Evolutionary conservation across 2,113 vertebrate species (phyloP).

Genomic region (Eurystomus gularis): DNA sequence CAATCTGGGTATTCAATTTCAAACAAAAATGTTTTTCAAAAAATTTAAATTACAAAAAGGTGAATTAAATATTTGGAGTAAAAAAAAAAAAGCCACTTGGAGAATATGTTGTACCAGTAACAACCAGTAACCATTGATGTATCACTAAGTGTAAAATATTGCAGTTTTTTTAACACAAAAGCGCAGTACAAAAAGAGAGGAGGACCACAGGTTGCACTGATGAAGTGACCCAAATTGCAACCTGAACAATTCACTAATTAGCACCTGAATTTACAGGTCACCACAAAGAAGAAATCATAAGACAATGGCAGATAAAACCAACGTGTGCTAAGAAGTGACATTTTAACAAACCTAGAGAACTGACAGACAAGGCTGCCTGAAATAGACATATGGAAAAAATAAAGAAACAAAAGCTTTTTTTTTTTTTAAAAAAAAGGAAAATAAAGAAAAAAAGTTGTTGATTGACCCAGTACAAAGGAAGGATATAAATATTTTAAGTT

Average conservation of each 20-base stretch:
- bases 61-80: neutral
- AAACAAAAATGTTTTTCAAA: neutral
- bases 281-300: neutral
- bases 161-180: neutral
- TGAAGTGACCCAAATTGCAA: neutral
- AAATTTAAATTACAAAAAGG: neutral
- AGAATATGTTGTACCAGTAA: neutral
- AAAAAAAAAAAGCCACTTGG: neutral
- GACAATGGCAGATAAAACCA: neutral
- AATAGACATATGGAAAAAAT: neutral
- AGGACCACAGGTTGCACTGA: neutral
- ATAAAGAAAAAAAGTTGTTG: neutral
- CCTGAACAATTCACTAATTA: neutral
- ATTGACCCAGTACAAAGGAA: neutral
- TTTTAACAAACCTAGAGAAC: neutral
- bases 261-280: neutral
- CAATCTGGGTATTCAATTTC: neutral
- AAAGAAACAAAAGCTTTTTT: neutral
- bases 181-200: neutral
- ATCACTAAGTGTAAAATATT: neutral
- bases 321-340: neutral
- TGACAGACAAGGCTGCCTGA: neutral
- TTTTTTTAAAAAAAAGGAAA: neutral
- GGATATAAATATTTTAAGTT: neutral
- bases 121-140: neutral